A percentile compares a stretch with the other conserved stretches of the same genome.
Conservation (phyloP, 2,113 vertebrate species). For the Rhynchomys soricoides region DNA sequence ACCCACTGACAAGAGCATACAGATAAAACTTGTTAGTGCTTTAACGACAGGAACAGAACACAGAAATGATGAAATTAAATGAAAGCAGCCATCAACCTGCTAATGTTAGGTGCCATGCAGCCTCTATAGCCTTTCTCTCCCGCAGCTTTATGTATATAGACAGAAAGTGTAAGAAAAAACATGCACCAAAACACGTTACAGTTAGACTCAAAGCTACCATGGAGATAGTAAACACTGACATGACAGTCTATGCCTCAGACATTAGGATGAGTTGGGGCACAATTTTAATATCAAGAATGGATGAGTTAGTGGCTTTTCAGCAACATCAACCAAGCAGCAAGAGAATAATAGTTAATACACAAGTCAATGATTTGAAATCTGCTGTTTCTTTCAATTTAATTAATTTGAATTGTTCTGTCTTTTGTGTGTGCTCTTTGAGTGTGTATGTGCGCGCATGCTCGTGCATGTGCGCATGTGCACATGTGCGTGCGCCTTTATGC, state of each 20-base stretch:
- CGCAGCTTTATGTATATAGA: constrained; percentile 3
- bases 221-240: background rate
- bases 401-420: background rate
- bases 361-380: constrained; percentile 35
- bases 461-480: background rate
- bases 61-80: background rate
- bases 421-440: background rate
- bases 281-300: constrained; percentile 5
- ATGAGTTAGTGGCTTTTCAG: constrained; percentile 5
- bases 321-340: constrained; percentile 32
- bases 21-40: constrained; percentile 69
- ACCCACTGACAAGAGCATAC: constrained; percentile 89
- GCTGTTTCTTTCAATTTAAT: constrained; percentile 1
- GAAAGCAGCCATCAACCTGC: constrained; percentile 47
- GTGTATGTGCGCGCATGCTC: accelerated
- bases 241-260: constrained; percentile 2
- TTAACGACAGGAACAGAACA: constrained; percentile 19
- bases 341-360: background rate
- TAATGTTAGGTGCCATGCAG: constrained; percentile 77
- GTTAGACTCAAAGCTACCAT: background rate
- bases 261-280: background rate
- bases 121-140: constrained; percentile 60
- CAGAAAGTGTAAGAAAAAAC: constrained; percentile 34
- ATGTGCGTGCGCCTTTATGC: background rate
- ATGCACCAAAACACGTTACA: constrained; percentile 39